Evolutionary conservation across 2,888 invertebrate genomes (phyloP), one percentile per base, ranked within the genome.

Genomic region (Pristionchus arcanus): DNA sequence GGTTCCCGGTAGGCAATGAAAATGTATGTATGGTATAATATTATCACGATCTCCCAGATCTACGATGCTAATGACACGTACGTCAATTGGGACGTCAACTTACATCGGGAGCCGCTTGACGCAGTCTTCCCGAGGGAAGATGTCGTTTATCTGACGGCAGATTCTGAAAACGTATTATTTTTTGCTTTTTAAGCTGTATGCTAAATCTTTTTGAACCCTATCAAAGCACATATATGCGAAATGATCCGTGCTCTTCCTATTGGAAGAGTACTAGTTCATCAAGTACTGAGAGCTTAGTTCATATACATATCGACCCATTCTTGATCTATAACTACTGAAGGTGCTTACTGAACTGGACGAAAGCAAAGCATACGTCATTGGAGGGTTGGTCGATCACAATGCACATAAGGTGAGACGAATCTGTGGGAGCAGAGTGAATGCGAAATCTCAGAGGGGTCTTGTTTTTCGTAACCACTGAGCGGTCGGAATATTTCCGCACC

Each of bases 341-440:
- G 92, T 92, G 16, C 89, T 95, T 11, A 90, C 87, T 21, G 90
- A 91, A 15, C 96, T 98, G 94, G 97, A 97, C 93, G 96, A 97
- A 37, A 96, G 97, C 91, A 97, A 97, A 95, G 96, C 97, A 83
- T 99, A 99, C 95, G 97, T 99, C 87, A 98, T 99, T 95, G 99
- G 99, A 71, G 99, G 98, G 49, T 96, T 99, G 81, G 98, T 99
- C 0, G 99, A 99, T 96, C 99, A 99, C 95, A 99, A 99, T 96
- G 97, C 97, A 93, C 97, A 98, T 93, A 99, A 98, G 96, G 97
- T 87, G 15, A 42, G 42, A 15, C n/a, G n/a, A 42, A 5, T 3
- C 42, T 3, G 42, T 42, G 42, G 9, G 42, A 42, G 42, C 5
- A 42, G 42, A 42, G 42, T 9, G 42, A 42, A 42, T 3, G 42